These are phyloP conservation scores for Eupleurogrammus muticus DNA, from an alignment of 2,797 vertebrate genomes.

Conservation along the genomic window DNA sequence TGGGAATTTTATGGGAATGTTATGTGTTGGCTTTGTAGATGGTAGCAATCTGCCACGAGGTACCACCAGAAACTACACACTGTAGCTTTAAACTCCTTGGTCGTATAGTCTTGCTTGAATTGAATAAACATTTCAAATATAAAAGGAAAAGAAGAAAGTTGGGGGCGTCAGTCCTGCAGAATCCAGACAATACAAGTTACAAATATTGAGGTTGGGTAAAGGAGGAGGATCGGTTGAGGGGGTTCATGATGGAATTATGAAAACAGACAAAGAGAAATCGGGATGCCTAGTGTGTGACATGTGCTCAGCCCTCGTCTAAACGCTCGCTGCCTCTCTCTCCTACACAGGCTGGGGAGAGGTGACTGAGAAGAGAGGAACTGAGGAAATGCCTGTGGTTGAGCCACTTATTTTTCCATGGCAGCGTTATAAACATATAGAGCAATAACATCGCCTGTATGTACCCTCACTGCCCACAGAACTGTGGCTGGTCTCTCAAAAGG, in stretches of 20 bases:
- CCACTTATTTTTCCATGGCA: slow-evolving; percentile 74
- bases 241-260: slow-evolving; percentile 22
- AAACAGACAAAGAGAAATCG: slow-evolving; percentile 26
- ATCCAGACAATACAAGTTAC: slow-evolving; percentile 14
- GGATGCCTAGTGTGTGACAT: slow-evolving; percentile 47
- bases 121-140: slow-evolving; percentile 33
- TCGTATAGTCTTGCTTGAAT: slow-evolving; percentile 31
- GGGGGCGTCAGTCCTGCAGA: slow-evolving; percentile 10
- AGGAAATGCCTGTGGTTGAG: slow-evolving; percentile 74
- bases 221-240: slow-evolving; percentile 25
- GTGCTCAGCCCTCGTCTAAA: slow-evolving; percentile 39
- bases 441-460: slow-evolving; percentile 63
- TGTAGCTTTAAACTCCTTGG: slow-evolving; percentile 1
- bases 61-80: no score
- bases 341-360: slow-evolving; percentile 45
- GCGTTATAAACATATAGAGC: slow-evolving; percentile 75
- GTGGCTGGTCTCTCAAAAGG: slow-evolving; percentile 59
- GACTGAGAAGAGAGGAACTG: slow-evolving; percentile 46
- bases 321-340: slow-evolving; percentile 36
- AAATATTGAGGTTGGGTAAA: slow-evolving; percentile 9
- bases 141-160: slow-evolving; percentile 16
- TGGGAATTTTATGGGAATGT: no score
- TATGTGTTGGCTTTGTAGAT: no score
- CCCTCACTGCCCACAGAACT: slow-evolving; percentile 55
- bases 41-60: no score